These are phyloP conservation scores for Apamea crenata DNA, from an alignment of 2,888 invertebrate genomes.

Conservation along the genomic window DNA sequence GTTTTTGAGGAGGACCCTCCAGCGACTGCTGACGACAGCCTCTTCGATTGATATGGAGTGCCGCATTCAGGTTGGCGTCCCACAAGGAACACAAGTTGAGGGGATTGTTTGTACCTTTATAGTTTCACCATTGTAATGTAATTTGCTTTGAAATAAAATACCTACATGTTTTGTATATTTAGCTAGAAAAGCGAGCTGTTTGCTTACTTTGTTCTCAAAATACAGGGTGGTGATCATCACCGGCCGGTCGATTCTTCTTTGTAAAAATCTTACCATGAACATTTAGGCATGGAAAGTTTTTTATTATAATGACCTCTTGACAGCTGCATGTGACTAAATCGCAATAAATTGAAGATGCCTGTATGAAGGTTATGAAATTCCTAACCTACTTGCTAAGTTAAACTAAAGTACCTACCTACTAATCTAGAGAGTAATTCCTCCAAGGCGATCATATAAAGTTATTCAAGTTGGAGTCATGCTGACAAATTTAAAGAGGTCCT, in stretches of 20 bases:
- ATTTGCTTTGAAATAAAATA: background rate
- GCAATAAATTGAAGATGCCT: background rate
- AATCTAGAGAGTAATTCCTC: background rate
- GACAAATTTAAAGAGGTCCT: background rate
- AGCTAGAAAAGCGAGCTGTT: background rate
- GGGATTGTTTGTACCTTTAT: background rate
- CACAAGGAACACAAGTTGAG: slow-evolving; percentile 15
- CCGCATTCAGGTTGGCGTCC: slow-evolving; percentile 27
- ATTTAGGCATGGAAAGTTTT: background rate
- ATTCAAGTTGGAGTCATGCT: background rate
- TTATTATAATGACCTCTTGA: background rate
- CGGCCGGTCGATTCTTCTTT: background rate
- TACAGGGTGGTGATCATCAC: background rate
- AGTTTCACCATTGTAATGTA: background rate
- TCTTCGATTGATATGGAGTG: slow-evolving; percentile 36
- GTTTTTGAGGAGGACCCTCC: slow-evolving; percentile 55
- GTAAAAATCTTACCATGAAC: background rate
- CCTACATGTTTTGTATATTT: background rate
- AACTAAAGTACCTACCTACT: background rate
- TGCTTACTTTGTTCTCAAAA: slow-evolving; percentile 2
- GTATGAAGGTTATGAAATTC: background rate
- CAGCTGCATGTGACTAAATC: background rate
- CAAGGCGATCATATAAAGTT: background rate
- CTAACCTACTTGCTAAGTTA: background rate
- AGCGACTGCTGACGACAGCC: slow-evolving; percentile 54